Evolutionary conservation across 2,113 vertebrate species (phyloP), one percentile per base, ranked within the genome.

Genomic region (Serilophus lunatus): DNA sequence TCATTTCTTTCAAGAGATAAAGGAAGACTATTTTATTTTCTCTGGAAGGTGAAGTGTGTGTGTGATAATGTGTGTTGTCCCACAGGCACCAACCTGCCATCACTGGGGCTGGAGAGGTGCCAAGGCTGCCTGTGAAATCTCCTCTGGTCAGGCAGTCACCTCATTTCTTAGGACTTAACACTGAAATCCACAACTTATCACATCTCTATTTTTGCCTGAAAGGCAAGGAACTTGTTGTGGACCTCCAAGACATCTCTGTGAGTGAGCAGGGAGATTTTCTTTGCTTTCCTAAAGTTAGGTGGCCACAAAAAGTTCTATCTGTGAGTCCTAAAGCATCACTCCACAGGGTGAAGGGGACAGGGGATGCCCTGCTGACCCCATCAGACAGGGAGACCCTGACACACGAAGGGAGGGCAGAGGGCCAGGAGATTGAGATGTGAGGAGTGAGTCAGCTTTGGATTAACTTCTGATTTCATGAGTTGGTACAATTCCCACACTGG

Each of bases 1-100:
- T 2, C 3, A 59, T 63, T 66, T 56, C 24, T 53, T 64, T 45
- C 24, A 47, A 65, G 80, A 91, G 86, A 29, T 6, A 75, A 65
- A 12, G 23, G 64, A 63, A 50, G 56, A 35, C 20, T 40, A 1
- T 49, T 61, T 19, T 17, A 31, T 54, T 77, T 83, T 81, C 50
- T 66, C 45, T 57, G 82, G n/a, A 47, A 35, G 44, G 22, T 38
- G 20, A 44, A 42, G 29, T 4, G 10, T 13, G 33, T 11, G 3
- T 24, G 6, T 9, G 0, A 8, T 19, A 54, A 50, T 0, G 1
- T 59, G 3, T 29, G 4, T 7, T 38, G 53, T 22, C 11, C 24
- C 35, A 6, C 6, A n/a, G n/a, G 47, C 26, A 42, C 16, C 50
- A 59, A 11, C 10, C 22, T 29, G 36, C n/a, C 1, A 0, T 10